A percentile compares a stretch with the other conserved stretches of the same genome.
phyloP scores from a whole-genome alignment of 2,888 invertebrate species.

The Luperina testacea region DNA sequence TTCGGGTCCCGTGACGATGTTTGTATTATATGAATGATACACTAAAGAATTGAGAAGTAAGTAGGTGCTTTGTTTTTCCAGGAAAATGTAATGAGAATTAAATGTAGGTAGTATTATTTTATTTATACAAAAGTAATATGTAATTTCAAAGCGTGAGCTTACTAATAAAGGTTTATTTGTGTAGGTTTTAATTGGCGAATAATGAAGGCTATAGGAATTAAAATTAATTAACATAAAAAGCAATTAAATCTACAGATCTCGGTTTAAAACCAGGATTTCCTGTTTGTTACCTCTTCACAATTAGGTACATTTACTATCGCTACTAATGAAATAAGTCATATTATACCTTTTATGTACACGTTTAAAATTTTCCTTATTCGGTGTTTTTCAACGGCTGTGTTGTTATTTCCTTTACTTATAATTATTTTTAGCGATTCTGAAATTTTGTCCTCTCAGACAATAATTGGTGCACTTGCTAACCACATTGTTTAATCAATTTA shows the following conservation, averaged over 20 bases:
- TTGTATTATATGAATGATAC: not conserved
- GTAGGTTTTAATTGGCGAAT: conserved; percentile 53
- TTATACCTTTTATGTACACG: conserved; percentile 50
- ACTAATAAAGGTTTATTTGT: conserved; percentile 11
- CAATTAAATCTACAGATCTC: conserved; percentile 63
- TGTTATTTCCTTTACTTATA: conserved; percentile 63
- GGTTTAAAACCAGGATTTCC: conserved; percentile 61
- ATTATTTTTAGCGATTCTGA: conserved; percentile 49
- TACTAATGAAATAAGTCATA: conserved; percentile 61
- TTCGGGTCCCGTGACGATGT: not conserved
- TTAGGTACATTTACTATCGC: conserved; percentile 58
- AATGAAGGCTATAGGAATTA: conserved; percentile 53
- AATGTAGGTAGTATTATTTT: not conserved
- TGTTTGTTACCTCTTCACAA: conserved; percentile 65
- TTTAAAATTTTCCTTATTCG: conserved; percentile 62
- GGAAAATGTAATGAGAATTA: not conserved
- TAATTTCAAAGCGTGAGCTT: not conserved
- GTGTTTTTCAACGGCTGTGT: conserved; percentile 37
- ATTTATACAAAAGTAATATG: not conserved
- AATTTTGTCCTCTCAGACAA: conserved; percentile 55
- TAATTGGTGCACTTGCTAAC: conserved; percentile 51
- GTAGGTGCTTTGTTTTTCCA: not conserved
- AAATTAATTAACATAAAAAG: conserved; percentile 64
- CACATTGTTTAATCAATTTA: conserved; percentile 63
- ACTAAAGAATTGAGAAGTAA: not conserved